These are phyloP conservation scores for Paramuricea clavata DNA, from an alignment of 92 coral and sea anemone species.

Conservation along the genomic window DNA sequence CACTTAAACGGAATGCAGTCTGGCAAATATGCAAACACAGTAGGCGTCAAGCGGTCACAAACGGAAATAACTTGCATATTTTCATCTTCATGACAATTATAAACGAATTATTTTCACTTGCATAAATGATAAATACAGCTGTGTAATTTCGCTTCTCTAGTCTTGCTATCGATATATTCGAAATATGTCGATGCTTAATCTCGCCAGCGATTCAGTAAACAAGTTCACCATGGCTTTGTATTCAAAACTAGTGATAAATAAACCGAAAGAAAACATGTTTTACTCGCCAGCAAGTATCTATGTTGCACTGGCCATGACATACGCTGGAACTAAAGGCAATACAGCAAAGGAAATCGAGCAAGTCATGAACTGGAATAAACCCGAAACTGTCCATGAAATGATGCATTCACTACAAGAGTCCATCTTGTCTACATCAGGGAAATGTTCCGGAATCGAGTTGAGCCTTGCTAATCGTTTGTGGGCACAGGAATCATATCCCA, in stretches of 20 bases:
- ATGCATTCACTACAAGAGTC: conserved; percentile 82
- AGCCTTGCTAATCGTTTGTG: conserved; percentile 89
- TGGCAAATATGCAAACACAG: too few relatives aligned
- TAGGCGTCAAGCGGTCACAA: too few relatives aligned
- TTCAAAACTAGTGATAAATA: background rate
- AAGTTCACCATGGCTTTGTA: conserved; percentile 7
- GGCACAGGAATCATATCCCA: conserved; percentile 75
- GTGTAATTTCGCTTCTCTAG: too few relatives aligned
- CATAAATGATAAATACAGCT: too few relatives aligned
- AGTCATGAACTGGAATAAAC: conserved; percentile 72
- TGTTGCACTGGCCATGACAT: conserved; percentile 85
- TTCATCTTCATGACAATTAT: too few relatives aligned
- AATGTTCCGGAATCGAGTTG: conserved; percentile 65
- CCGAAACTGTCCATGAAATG: conserved; percentile 73
- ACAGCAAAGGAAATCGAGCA: conserved; percentile 82
- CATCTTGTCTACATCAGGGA: conserved; percentile 43
- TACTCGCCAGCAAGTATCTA: conserved; percentile 88
- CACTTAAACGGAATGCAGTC: too few relatives aligned
- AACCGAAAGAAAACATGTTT: conserved; percentile 74
- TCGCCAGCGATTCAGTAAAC: conserved; percentile 19
- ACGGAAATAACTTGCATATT: too few relatives aligned
- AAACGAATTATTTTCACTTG: too few relatives aligned
- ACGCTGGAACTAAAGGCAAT: conserved; percentile 77
- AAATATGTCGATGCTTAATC: background rate
- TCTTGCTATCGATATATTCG: too few relatives aligned